Percentiles rank a stretch among this genome's conserved stretches.
phyloP scores from a whole-genome alignment of 2,797 vertebrate genomes.

The Cyprinodon diabolis region DNA sequence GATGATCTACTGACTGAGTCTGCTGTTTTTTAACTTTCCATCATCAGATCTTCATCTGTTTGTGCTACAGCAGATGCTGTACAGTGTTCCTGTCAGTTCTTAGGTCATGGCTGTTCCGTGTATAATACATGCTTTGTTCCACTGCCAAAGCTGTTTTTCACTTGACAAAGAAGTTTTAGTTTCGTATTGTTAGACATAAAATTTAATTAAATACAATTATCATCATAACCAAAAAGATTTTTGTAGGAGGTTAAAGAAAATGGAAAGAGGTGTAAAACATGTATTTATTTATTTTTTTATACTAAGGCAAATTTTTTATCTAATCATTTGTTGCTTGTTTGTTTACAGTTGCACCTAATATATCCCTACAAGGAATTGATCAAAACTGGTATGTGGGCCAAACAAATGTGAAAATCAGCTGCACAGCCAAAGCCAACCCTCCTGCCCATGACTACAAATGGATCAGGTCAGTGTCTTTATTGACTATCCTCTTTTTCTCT shows the following conservation, averaged over 20 bases:
- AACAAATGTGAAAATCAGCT: slow-evolving; percentile 89
- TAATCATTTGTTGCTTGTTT: slow-evolving; percentile 14
- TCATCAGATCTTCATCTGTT: slow-evolving; percentile 56
- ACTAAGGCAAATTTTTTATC: background rate
- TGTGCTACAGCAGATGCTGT: slow-evolving; percentile 50
- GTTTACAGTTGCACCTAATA: slow-evolving; percentile 89
- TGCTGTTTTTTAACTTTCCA: slow-evolving; percentile 62
- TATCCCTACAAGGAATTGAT: slow-evolving; percentile 86
- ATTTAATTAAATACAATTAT: slow-evolving; percentile 11
- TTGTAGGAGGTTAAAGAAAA: slow-evolving; percentile 1
- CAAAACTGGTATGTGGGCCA: slow-evolving; percentile 93
- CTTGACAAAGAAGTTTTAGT: slow-evolving; percentile 37
- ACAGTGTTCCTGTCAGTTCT: slow-evolving; percentile 42
- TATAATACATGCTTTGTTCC: slow-evolving; percentile 61
- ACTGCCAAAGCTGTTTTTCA: slow-evolving; percentile 58
- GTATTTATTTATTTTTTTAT: background rate
- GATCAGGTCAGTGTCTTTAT: slow-evolving; percentile 85
- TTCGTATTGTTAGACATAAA: slow-evolving; percentile 21
- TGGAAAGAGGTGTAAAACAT: background rate
- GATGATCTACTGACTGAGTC: slow-evolving; percentile 50
- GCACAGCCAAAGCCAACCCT: slow-evolving; percentile 93
- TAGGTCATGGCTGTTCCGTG: slow-evolving; percentile 48
- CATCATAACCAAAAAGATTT: background rate
- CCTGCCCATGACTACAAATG: slow-evolving; percentile 86
- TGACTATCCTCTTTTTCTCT: background rate